Evolutionary conservation across 2,113 vertebrate species (phyloP), one percentile per base, ranked within the genome.

Genomic region (Siniperca chuatsi): DNA sequence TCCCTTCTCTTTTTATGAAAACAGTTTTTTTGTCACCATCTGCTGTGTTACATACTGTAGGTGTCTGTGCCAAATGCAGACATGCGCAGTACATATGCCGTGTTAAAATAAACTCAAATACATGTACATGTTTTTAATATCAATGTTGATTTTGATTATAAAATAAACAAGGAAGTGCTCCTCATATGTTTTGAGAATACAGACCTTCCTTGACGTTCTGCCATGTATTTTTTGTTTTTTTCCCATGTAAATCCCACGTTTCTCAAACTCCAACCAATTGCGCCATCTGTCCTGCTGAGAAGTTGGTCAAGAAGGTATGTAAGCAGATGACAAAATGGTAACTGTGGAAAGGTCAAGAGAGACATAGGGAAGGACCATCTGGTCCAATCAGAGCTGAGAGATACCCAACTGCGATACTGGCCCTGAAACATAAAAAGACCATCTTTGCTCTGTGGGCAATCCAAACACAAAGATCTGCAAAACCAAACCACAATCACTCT

Each of bases 321-420:
- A 75, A 86, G 84, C 88, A 88, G 89, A 84, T 79, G 80, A 90
- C 81, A 90, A 90, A 90, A 86, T 85, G 81, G 81, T 86, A 82
- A 82, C 88, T 68, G 81, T 87, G 83, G 79, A 93, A 91, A 92
- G 86, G 90, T 92, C 88, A 80, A 29, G 65, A 62, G 83, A 89
- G 83, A 89, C 79, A 87, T 69, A 79, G 84, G 77, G 83, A 84
- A 87, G 67, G 73, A 87, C 92, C 93, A 94, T 94, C 92, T 94
- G 94, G 89, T 87, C 84, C 81, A 90, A 89, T 90, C 83, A 87
- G 84, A 92, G 79, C 85, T 78, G 85, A 91, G 83, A 90, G 85
- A 90, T 16, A 29, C 33, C 93, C 90, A 64, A 90, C 94, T 91
- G 93, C 78, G 93, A 89, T 55, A 60, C 84, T 93, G 90, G 92